Conservation (phyloP, 2,797 vertebrate species). For the Martes flavigula region DNA sequence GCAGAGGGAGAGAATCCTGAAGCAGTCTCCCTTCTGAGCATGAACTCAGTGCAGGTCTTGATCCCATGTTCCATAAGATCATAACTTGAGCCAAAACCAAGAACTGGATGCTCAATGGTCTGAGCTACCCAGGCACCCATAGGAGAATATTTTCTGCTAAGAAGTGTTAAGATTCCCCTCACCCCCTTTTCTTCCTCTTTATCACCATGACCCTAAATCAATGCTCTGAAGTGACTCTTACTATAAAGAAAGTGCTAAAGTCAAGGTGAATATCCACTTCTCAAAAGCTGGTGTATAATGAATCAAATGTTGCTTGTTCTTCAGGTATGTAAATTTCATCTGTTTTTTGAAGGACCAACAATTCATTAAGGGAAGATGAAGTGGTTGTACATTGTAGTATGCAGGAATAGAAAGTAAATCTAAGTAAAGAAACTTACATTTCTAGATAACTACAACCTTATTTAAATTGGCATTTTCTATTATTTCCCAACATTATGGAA, state of each 20-base stretch:
- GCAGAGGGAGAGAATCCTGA: background rate
- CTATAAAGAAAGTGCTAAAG: background rate
- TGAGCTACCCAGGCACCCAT: background rate
- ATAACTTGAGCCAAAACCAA: background rate
- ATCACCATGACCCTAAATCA: constrained; percentile 16
- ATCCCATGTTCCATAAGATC: background rate
- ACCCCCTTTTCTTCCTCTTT: background rate
- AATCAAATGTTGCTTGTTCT: background rate
- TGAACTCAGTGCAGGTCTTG: background rate
- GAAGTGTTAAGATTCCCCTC: background rate
- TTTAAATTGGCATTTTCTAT: background rate
- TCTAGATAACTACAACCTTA: background rate
- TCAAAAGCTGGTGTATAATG: background rate
- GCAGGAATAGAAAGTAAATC: background rate
- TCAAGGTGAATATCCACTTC: background rate
- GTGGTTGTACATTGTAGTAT: background rate
- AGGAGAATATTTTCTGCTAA: constrained; percentile 53
- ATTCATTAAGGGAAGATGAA: background rate
- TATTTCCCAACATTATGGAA: background rate
- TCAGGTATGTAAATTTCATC: background rate
- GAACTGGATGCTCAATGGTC: background rate
- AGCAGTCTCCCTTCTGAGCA: background rate
- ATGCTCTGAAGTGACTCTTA: background rate
- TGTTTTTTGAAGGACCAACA: background rate
- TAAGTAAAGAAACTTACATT: background rate